A percentile compares a stretch with the other conserved stretches of the same genome.
Evolutionary conservation across 2,888 invertebrate species (phyloP).

Genomic region (Eucera pruinosa): DNA sequence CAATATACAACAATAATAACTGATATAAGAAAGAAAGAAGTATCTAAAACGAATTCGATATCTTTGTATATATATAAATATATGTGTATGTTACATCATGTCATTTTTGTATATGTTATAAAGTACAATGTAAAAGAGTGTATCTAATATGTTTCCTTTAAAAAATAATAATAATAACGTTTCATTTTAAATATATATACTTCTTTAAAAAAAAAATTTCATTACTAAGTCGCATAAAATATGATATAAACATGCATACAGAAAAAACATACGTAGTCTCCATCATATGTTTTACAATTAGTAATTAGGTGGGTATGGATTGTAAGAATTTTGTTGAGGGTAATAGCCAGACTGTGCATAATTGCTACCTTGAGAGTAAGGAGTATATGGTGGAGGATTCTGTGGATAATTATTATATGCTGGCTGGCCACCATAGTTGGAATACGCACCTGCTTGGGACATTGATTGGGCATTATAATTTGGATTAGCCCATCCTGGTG

Average conservation of each 20-base stretch:
- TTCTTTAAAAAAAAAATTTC: neutral
- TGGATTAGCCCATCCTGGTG: constrained; percentile 82
- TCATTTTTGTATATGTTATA: constrained; percentile 15
- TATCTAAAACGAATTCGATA: constrained; percentile 35
- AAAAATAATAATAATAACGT: too few species aligned
- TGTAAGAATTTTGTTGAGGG: constrained; percentile 77
- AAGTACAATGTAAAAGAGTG: constrained; percentile 7
- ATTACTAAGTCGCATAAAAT: constrained; percentile 8
- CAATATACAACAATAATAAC: constrained; percentile 33
- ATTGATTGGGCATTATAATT: constrained; percentile 81
- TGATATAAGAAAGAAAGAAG: constrained; percentile 33
- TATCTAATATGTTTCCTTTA: neutral
- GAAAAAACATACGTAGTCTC: constrained; percentile 10
- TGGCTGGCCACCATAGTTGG: constrained; percentile 78
- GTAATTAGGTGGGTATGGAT: constrained; percentile 72
- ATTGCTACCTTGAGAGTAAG: constrained; percentile 69
- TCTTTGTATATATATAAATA: too few species aligned
- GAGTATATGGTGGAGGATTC: constrained; percentile 80
- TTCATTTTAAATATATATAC: too few species aligned
- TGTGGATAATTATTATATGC: constrained; percentile 76
- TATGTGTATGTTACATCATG: constrained; percentile 36
- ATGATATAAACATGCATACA: constrained; percentile 31
- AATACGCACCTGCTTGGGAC: constrained; percentile 84
- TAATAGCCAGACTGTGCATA: constrained; percentile 68
- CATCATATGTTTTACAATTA: constrained; percentile 58